Base-by-base conservation (phyloP, 2,113 vertebrate genomes). In the Atrichornis clamosus region DNA sequence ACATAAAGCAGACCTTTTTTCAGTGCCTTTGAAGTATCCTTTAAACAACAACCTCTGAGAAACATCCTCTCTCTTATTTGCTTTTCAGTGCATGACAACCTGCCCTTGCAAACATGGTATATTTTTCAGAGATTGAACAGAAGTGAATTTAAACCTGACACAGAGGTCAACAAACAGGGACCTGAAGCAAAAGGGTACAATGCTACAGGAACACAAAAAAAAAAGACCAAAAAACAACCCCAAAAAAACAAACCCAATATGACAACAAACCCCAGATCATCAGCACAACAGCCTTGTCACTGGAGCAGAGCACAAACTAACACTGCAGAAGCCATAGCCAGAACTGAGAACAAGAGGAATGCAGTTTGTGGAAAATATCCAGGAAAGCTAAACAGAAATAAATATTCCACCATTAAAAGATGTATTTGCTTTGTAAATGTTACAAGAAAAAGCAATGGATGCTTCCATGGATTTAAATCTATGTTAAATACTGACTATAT, bases 301-400 rank as follows among this genome's bases (percentile, higher is more conserved):
- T 47, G 35, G 74, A 86, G 56, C 74, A 92, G 59, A n/a, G 93
- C 60, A 69, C 47, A 60, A 86, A 93, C 53, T 83, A 85, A 59
- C 23, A 10, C 52, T 56, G 78, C 67, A 81, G 58, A 89, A 95
- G 58, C 58, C 56, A 63, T 1, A 41, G 85, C 81, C 62, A 95
- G 89, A 74, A 88, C 15, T 3, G 3, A 90, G 91, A 90, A 91
- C 39, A 94, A 87, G 93, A 95, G 39, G 94, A 96, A 96, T 81
- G 88, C 11, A 93, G 80, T 63, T 79, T 59, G 95, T 92, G 94
- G 87, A 96, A 94, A 91, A 93, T 19, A 95, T 89, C 89, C 91
- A 90, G 78, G 78, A 95, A 95, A 95, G 72, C 85, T 85, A 84
- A 96, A 91, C 79, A 96, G 80, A 94, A 95, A 96, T 94, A 94